These are phyloP conservation scores for Synergus laeviventris DNA, from an alignment of 2,888 invertebrate species.

Conservation along the genomic window DNA sequence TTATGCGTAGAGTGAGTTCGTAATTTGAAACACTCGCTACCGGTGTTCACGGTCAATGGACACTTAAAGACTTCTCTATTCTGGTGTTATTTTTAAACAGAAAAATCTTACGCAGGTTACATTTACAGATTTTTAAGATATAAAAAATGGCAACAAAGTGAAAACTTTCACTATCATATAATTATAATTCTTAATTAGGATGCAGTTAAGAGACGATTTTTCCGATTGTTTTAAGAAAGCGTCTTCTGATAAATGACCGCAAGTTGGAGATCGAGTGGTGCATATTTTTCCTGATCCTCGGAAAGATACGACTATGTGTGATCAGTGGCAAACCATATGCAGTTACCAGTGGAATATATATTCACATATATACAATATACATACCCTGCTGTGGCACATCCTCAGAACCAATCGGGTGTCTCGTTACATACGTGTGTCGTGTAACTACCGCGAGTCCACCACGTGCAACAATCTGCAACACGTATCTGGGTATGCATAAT, in stretches of 20 bases:
- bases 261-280: slow-evolving; percentile 27
- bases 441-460: slow-evolving; percentile 59
- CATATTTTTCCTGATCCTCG: slow-evolving; percentile 17
- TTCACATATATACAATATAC: too few species aligned
- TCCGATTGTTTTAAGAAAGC: slow-evolving; percentile 8
- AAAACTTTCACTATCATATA: neutral
- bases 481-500: slow-evolving; percentile 70
- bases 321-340: slow-evolving; percentile 29
- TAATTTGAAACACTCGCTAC: slow-evolving; percentile 23
- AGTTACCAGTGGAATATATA: slow-evolving; percentile 1
- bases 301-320: slow-evolving; percentile 15
- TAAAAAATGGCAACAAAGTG: neutral
- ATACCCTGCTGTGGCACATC: slow-evolving; percentile 9
- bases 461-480: slow-evolving; percentile 69
- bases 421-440: slow-evolving; percentile 67
- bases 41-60: slow-evolving; percentile 14
- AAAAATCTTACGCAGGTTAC: too few species aligned
- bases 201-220: neutral
- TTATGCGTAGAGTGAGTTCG: neutral
- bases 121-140: neutral
- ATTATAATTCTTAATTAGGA: too few species aligned
- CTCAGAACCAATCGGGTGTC: slow-evolving; percentile 60
- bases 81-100: neutral
- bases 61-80: neutral
- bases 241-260: slow-evolving; percentile 23